These are phyloP conservation scores for Hemicrepidius hirtus DNA, from an alignment of 2,888 invertebrate genomes.

Conservation along the genomic window DNA sequence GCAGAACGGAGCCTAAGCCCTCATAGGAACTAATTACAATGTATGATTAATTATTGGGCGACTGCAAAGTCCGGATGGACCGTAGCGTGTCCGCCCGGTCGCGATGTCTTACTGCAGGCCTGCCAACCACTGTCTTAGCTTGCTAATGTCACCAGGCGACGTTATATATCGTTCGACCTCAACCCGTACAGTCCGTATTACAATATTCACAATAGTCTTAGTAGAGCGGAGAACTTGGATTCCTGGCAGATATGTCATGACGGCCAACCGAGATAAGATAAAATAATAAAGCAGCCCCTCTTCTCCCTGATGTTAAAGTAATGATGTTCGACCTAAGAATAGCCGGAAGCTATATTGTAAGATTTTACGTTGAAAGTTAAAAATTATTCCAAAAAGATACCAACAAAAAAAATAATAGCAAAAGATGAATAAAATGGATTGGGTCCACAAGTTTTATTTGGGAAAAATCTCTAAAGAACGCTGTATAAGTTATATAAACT, in stretches of 20 bases:
- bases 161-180: constrained; percentile 69
- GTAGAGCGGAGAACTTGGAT: constrained; percentile 46
- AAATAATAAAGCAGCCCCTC: constrained; percentile 44
- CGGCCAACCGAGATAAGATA: constrained; percentile 49
- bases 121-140: constrained; percentile 72
- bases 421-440: no score
- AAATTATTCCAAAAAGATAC: no score
- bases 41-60: constrained; percentile 73
- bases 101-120: constrained; percentile 71
- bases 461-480: no score
- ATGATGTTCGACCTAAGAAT: constrained; percentile 11
- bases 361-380: no score
- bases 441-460: no score
- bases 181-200: constrained; percentile 60
- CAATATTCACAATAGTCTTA: constrained; percentile 55
- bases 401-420: no score
- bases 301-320: constrained; percentile 8
- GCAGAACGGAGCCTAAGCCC: constrained; percentile 56
- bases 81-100: constrained; percentile 67
- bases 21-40: constrained; percentile 72
- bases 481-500: no score
- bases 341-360: background rate
- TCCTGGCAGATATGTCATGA: constrained; percentile 41
- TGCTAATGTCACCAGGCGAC: constrained; percentile 71
- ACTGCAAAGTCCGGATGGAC: constrained; percentile 69